Evolutionary conservation across 2,888 invertebrate genomes (phyloP).

Genomic region (Agriopis marginaria): DNA sequence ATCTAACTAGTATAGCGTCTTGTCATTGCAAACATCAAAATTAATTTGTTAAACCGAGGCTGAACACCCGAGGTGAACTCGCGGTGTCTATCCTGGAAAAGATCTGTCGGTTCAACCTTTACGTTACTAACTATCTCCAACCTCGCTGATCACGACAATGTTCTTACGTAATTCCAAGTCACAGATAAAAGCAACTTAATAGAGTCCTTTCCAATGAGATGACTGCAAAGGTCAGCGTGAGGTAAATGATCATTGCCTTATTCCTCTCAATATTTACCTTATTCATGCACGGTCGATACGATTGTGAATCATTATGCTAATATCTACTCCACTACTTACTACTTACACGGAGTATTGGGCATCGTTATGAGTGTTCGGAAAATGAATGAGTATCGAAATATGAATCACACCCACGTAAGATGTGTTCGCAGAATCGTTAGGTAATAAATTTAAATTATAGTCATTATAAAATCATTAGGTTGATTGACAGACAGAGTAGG

Average conservation of each 20-base stretch:
- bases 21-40: background rate
- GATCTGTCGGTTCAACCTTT: no score
- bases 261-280: conserved; percentile 35
- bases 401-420: conserved; percentile 62
- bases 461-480: conserved; percentile 58
- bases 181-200: background rate
- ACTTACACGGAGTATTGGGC: conserved; percentile 42
- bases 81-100: no score
- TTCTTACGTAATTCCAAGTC: conserved; percentile 1
- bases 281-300: conserved; percentile 62
- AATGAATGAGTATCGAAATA: conserved; percentile 48
- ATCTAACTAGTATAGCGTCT: background rate
- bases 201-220: conserved; percentile 24
- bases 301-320: conserved; percentile 69
- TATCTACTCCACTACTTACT: conserved; percentile 56
- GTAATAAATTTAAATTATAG: conserved; percentile 47
- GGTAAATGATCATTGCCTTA: conserved; percentile 56
- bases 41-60: no score
- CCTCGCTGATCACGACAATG: conserved; percentile 1
- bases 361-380: conserved; percentile 51
- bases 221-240: conserved; percentile 58
- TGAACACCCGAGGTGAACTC: no score
- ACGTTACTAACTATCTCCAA: background rate
- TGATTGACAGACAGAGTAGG: conserved; percentile 30
- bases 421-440: conserved; percentile 51